Percentiles rank a stretch among this genome's conserved stretches.
These are phyloP conservation scores for Keiferia lycopersicella DNA, from an alignment of 2,888 invertebrate genomes.

Conservation along the genomic window DNA sequence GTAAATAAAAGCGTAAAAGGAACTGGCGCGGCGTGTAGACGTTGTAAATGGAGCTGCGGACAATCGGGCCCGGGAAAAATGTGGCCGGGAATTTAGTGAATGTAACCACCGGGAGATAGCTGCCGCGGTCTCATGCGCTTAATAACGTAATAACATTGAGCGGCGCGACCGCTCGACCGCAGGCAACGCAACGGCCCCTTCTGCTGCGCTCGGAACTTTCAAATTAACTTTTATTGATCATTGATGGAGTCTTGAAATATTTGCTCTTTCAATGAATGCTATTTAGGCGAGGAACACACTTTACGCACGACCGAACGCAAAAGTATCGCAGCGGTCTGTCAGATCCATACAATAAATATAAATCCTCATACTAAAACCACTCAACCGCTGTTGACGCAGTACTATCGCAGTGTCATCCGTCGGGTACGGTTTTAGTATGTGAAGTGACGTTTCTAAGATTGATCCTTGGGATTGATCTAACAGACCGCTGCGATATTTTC, in stretches of 20 bases:
- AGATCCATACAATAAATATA: too few relatives aligned
- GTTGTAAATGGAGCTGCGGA: constrained; percentile 80
- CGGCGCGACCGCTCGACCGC: constrained; percentile 48
- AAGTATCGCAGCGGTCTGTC: too few relatives aligned
- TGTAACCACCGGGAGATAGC: constrained; percentile 68
- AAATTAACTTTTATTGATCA: constrained; percentile 20
- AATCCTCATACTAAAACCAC: too few relatives aligned
- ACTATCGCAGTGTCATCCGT: too few relatives aligned
- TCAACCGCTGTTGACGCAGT: too few relatives aligned
- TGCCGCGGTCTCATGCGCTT: constrained; percentile 56
- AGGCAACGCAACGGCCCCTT: constrained; percentile 38
- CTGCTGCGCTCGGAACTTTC: constrained; percentile 27
- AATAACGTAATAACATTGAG: constrained; percentile 64
- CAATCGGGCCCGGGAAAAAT: constrained; percentile 77
- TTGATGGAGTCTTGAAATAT: constrained; percentile 10
- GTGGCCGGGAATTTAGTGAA: constrained; percentile 77
- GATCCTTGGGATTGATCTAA: too few relatives aligned
- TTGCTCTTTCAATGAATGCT: neutral
- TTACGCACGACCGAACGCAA: too few relatives aligned
- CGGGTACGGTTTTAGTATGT: too few relatives aligned
- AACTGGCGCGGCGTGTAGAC: constrained; percentile 79
- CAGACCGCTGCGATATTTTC: too few relatives aligned
- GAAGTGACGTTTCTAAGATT: too few relatives aligned
- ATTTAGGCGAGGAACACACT: too few relatives aligned
- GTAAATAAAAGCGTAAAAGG: constrained; percentile 82